Evolutionary conservation across 1,140 invertebrate genomes (phyloP).

Genomic region (Ceratitis capitata): DNA sequence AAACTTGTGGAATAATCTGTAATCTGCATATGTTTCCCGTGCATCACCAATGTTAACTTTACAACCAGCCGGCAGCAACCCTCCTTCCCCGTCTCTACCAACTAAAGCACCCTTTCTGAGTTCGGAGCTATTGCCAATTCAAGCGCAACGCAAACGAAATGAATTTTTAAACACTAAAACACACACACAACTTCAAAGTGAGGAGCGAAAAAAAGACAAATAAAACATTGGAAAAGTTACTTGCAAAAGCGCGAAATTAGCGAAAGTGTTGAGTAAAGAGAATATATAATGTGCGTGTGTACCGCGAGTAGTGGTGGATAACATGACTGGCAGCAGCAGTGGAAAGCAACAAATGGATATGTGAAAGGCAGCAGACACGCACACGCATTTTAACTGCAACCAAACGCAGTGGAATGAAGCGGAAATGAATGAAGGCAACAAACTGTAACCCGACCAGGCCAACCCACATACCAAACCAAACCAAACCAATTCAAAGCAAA

Average conservation of each 20-base stretch:
- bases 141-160: constrained; percentile 20
- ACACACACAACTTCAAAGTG: neutral
- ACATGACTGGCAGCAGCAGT: neutral
- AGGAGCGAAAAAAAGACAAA: neutral
- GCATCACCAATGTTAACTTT: neutral
- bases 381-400: neutral
- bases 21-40: neutral
- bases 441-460: neutral
- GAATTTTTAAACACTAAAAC: constrained; percentile 12
- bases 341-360: neutral
- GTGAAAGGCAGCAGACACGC: neutral
- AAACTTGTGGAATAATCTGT: too few species aligned
- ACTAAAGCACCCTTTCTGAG: neutral
- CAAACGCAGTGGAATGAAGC: neutral
- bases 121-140: neutral
- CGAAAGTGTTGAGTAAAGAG: constrained; percentile 32
- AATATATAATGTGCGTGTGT: neutral
- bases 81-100: neutral
- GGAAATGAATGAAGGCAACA: neutral
- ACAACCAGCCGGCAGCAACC: too few species aligned
- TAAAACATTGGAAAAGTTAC: neutral
- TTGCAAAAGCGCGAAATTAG: constrained; percentile 15
- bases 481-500: too few species aligned
- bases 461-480: too few species aligned
- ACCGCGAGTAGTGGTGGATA: neutral